phyloP scores from a whole-genome alignment of 1,140 invertebrate species.

The Phocides pigmalion region DNA sequence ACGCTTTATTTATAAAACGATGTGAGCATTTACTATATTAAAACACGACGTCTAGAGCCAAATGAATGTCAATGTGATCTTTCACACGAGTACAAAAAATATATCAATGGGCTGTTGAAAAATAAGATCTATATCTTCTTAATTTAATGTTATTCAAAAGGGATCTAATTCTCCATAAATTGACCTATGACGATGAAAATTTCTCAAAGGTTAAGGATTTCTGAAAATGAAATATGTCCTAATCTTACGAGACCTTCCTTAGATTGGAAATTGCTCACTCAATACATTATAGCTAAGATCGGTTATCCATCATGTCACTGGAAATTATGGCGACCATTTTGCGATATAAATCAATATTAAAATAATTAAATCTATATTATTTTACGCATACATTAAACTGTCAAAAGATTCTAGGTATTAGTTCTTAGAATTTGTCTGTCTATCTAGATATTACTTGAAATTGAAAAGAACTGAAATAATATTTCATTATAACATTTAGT shows the following conservation, averaged over 20 bases:
- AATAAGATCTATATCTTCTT: background rate
- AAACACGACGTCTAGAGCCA: conserved; percentile 40
- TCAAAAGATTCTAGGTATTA: too few relatives aligned
- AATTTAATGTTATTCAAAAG: background rate
- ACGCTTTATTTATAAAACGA: conserved; percentile 68
- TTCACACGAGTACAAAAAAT: conserved; percentile 20
- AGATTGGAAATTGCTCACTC: conserved; percentile 46
- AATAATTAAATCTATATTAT: background rate
- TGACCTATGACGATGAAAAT: conserved; percentile 2
- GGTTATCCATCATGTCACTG: conserved; percentile 49
- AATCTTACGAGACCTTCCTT: conserved; percentile 16
- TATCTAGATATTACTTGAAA: too few relatives aligned
- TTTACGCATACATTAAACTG: too few relatives aligned
- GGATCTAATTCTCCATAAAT: background rate
- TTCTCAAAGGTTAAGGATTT: conserved; percentile 19
- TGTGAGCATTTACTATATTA: conserved; percentile 65
- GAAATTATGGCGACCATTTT: conserved; percentile 55
- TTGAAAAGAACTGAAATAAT: too few relatives aligned
- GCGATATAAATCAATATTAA: conserved; percentile 6
- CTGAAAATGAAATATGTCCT: conserved; percentile 21
- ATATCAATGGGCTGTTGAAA: background rate
- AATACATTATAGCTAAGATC: conserved; percentile 49
- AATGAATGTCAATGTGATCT: conserved; percentile 26
- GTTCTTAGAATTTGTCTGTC: too few relatives aligned
- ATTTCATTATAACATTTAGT: too few relatives aligned